Evolutionary conservation across 2,888 invertebrate genomes (phyloP), one percentile per base, ranked within the genome.

Genomic region (Monopis laevigella): DNA sequence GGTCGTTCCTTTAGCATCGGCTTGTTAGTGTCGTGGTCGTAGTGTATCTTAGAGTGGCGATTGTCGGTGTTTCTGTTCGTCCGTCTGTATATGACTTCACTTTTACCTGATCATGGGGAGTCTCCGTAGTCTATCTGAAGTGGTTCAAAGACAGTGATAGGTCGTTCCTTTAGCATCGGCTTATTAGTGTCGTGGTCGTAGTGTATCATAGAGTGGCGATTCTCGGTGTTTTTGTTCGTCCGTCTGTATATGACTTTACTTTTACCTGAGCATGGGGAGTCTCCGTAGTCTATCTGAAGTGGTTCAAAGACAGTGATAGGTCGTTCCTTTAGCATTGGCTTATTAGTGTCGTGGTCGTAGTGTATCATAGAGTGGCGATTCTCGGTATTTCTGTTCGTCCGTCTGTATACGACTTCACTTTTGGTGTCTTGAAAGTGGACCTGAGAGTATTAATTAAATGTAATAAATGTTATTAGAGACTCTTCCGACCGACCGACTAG

Each of bases 291-390:
- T n/a, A 77, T 45, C 40, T 78, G 80, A 12, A 78, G 43, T 0
- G 80, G 80, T 45, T 80, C 80, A 45, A 78, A 80, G 2, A 80
- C 80, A 1, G 80, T 78, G 2, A 68, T 57, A 0, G 80, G 80
- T 1, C 80, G 58, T 49, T 80, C 78, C 53, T 69, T 77, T 0
- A 80, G 57, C 41, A 66, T 64, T 0, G 80, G 75, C 41, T 74
- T 77, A 5, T 65, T 53, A 1, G 64, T 47, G 30, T 78, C 75
- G 44, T 80, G 78, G 51, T 80, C 80, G 50, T 77, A 80, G 26
- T 80, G 80, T 45, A 80, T 80, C 80, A 80, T 80, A n/a, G 80
- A 80, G 50, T 80, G 80, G 0, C 80, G 69, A 53, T 80, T 77
- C 41, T 77, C 80, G 1, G 60, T 36, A 51, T 75, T 74, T 10